Base-by-base conservation (phyloP, 2,888 invertebrate species). In the Lottia scabra region DNA sequence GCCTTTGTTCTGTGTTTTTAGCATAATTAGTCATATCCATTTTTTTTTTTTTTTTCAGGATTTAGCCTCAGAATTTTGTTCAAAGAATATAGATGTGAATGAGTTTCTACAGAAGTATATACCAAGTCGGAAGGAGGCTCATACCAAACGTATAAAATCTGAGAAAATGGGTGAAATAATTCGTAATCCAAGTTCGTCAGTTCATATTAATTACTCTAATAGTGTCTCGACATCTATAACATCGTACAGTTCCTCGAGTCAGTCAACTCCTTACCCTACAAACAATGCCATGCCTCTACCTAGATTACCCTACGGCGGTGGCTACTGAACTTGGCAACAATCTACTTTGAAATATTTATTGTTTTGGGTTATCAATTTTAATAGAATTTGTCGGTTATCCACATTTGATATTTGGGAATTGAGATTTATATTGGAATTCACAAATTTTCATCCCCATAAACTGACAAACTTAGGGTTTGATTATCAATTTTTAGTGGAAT, bases 51-150 rank as follows among this genome's bases (percentile, higher is more conserved):
- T 38, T 6, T 80, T 85, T 67, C 84, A 92, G 91, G 92, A 92
- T 76, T 88, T 94, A 64, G 94, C 96, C 0, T 94, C 95, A 84
- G 92, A 94, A 79, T 97, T 98, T 85, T 91, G 96, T 48, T 92
- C 93, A 16, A 94, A 93, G 12, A 86, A 94, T 70, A 91, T 94
- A 10, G 91, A 92, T 67, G 90, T 93, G 0, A 98, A 98, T 26
- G 93, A 93, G 75, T 99, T 98, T 87, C 90, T 98, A 5, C 95
- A 95, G 75, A 93, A 95, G 73, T 99, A 97, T 89, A 92, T 95
- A 72, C 92, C 92, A 0, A 92, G 93, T 75, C 92, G 98, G 65
- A 93, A 93, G 83, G 86, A 93, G 48, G 94, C 95, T 92, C 96
- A 96, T 88, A 87, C 94, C 77, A 92, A 97, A 67, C 94, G 95